Base-by-base conservation (phyloP, 1,140 invertebrate species). In the Hyposmocoma kahamanoa region DNA sequence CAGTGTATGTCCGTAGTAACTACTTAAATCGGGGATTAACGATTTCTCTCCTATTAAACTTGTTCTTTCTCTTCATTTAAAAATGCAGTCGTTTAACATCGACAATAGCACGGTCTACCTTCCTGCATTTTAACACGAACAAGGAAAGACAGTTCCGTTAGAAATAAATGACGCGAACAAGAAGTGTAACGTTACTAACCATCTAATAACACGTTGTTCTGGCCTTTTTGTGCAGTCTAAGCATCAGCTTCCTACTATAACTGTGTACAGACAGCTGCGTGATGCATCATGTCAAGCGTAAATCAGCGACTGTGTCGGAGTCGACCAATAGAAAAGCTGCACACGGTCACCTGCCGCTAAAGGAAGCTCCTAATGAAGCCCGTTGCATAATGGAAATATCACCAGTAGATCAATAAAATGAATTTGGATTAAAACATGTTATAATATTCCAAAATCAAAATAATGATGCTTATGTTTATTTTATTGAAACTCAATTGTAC, bases 331-430 rank as follows among this genome's bases (percentile, higher is more conserved):
- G 60, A 51, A 54, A 47, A 38, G 47, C 64, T 9, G 32, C 62
- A 55, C 53, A 50, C 45, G 36, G 38, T 69, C 80, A 80, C 77
- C 76, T 80, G 80, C 74, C 71, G 50, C 30, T 48, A 67, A 68
- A 80, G 80, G 80, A 84, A 81, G 75, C 61, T 54, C n/a, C 62
- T 72, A 74, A 72, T 67, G 62, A 66, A 61, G 22, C 48, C 48
- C 50, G 22, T 36, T 15, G 9, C 20, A 6, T 6, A 28, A 6
- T 28, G 5, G 5, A 28, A 28, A 28, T 28, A 6, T 28, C 11
- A 28, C 24, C 11, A 11, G 24, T 6, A 6, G 11, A 28, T 28
- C 11, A 28, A 28, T 6, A 28, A 6, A 28, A 28, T 11, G 6
- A 11, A 28, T 28, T 28, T 28, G 24, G 6, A 6, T 11, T 28